phyloP scores from a whole-genome alignment of 2,888 invertebrate species.

The Rhyacophila evoluta region DNA sequence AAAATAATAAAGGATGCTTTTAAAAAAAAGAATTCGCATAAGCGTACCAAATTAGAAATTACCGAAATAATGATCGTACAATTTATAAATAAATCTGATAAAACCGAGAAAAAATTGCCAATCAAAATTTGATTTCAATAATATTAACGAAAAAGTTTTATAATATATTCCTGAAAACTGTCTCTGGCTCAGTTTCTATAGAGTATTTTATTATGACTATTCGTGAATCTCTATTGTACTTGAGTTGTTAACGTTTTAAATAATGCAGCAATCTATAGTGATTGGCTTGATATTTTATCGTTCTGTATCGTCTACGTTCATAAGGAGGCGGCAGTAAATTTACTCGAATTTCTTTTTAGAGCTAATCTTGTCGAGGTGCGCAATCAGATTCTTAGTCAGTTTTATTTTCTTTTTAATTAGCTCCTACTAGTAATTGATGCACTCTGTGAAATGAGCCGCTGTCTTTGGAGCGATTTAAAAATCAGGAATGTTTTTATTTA shows the following conservation, averaged over 20 bases:
- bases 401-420: conserved; percentile 18
- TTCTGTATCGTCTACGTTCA: neutral
- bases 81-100: no score
- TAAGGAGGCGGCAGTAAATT: neutral
- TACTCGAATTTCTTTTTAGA: neutral
- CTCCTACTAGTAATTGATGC: neutral
- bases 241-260: no score
- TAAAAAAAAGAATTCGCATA: no score
- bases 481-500: neutral
- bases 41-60: no score
- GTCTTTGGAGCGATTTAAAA: neutral
- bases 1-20: no score
- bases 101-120: no score
- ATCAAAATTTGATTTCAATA: no score
- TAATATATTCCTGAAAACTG: neutral
- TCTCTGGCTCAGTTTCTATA: neutral
- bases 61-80: no score
- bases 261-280: neutral
- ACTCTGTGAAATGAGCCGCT: neutral
- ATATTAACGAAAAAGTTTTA: no score
- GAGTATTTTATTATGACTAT: no score
- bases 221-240: no score
- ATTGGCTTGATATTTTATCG: neutral
- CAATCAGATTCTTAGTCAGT: neutral
- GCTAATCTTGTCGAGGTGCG: neutral